Evolutionary conservation across 1,140 invertebrate genomes (phyloP).

Genomic region (Drosophila pallidifrons): DNA sequence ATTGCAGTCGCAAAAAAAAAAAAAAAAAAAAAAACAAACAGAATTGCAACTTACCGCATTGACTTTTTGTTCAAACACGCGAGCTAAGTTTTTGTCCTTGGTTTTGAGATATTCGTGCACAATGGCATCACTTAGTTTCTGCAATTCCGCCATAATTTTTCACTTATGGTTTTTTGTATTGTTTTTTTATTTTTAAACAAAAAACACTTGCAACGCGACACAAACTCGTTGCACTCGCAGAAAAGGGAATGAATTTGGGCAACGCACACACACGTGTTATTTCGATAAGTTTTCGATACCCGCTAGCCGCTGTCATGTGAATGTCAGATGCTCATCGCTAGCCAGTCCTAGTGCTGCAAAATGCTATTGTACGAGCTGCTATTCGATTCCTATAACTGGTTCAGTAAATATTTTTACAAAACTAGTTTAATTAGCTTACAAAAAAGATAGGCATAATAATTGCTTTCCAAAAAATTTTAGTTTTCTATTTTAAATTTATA

Average conservation of each 20-base stretch:
- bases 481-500: too few species aligned
- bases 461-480: too few species aligned
- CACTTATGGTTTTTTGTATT: conserved; percentile 16
- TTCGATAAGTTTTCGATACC: conserved; percentile 34
- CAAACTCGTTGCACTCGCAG: conserved; percentile 35
- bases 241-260: conserved; percentile 42
- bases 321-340: neutral
- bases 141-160: conserved; percentile 57
- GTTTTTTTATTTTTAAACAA: conserved; percentile 26
- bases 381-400: neutral
- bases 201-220: conserved; percentile 37
- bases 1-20: conserved; percentile 1
- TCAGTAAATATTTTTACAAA: neutral
- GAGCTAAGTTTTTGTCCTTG: conserved; percentile 87
- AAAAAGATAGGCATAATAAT: too few species aligned
- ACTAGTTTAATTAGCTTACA: too few species aligned
- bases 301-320: neutral
- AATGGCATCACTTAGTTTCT: conserved; percentile 80
- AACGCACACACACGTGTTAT: conserved; percentile 64
- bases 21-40: neutral
- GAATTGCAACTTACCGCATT: conserved; percentile 86
- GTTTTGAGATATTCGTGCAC: conserved; percentile 87
- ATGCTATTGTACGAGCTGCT: neutral
- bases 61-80: conserved; percentile 87
- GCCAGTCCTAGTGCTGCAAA: conserved; percentile 3